These are phyloP conservation scores for Drosophila austrosaltans DNA, from an alignment of 2,888 invertebrate species.

Conservation along the genomic window DNA sequence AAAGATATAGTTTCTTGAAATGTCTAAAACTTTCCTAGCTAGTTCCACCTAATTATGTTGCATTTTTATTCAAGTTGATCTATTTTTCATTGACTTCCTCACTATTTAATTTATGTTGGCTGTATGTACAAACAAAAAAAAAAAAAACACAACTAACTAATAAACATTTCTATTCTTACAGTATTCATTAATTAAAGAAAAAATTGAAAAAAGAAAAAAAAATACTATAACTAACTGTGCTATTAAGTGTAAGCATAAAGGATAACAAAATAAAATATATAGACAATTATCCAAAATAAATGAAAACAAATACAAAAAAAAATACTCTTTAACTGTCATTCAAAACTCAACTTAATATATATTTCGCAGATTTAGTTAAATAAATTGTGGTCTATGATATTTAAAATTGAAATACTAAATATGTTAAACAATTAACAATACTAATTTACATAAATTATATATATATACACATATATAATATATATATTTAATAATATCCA, in stretches of 20 bases:
- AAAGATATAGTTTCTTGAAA: not conserved
- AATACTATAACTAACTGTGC: slow-evolving; percentile 80
- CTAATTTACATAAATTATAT: slow-evolving; percentile 57
- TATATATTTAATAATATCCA: slow-evolving; percentile 51
- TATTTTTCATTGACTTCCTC: not conserved
- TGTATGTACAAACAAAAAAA: slow-evolving; percentile 17
- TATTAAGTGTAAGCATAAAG: slow-evolving; percentile 79
- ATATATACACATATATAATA: not conserved
- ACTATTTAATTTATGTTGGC: not conserved
- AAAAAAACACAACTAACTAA: slow-evolving; percentile 38
- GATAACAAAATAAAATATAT: slow-evolving; percentile 31
- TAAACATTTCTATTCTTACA: slow-evolving; percentile 44
- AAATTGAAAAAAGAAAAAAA: slow-evolving; percentile 5
- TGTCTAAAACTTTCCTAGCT: not conserved
- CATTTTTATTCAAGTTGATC: not conserved
- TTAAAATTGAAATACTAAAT: slow-evolving; percentile 48
- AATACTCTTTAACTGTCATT: slow-evolving; percentile 10
- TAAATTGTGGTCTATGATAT: slow-evolving; percentile 32
- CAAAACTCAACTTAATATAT: slow-evolving; percentile 12
- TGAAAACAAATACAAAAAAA: slow-evolving; percentile 13
- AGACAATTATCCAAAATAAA: slow-evolving; percentile 51
- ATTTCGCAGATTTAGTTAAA: slow-evolving; percentile 17
- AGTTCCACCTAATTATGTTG: not conserved
- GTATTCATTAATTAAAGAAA: slow-evolving; percentile 28
- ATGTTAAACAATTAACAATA: slow-evolving; percentile 59